These are phyloP conservation scores for Micropterix aruncella DNA, from an alignment of 2,888 invertebrate species.

Conservation along the genomic window DNA sequence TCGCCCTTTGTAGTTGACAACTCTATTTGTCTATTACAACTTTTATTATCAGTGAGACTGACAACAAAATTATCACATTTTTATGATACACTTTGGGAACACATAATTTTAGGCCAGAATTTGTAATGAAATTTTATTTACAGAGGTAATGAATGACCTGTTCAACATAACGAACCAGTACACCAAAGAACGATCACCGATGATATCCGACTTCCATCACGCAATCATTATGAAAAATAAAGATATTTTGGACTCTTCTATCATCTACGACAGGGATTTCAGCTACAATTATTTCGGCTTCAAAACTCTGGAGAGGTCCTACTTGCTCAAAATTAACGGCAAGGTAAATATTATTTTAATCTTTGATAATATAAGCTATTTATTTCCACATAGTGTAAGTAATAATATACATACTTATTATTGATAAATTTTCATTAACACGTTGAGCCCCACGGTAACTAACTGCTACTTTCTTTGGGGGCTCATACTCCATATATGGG, in stretches of 20 bases:
- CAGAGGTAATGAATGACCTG: conserved; percentile 84
- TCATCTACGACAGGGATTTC: conserved; percentile 95
- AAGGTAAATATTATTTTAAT: conserved; percentile 44
- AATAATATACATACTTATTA: too few species aligned
- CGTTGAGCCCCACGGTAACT: too few species aligned
- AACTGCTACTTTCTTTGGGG: too few species aligned
- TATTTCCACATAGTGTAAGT: too few species aligned
- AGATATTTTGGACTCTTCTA: conserved; percentile 84
- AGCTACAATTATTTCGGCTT: conserved; percentile 98
- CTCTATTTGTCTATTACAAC: too few species aligned
- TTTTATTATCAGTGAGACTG: too few species aligned
- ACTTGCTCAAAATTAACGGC: conserved; percentile 79
- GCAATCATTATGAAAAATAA: conserved; percentile 74
- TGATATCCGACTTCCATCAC: conserved; percentile 76
- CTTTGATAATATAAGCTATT: too few species aligned
- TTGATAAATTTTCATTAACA: too few species aligned
- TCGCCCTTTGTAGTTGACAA: too few species aligned
- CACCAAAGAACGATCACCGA: conserved; percentile 58
- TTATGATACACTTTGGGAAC: too few species aligned
- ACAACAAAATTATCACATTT: too few species aligned
- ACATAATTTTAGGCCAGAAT: not conserved
- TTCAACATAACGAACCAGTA: conserved; percentile 61
- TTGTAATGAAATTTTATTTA: conserved; percentile 21
- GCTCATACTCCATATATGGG: too few species aligned
- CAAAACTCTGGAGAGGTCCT: conserved; percentile 93